Conservation (phyloP, 1,140 invertebrate species). For the Prorops nasuta region DNA sequence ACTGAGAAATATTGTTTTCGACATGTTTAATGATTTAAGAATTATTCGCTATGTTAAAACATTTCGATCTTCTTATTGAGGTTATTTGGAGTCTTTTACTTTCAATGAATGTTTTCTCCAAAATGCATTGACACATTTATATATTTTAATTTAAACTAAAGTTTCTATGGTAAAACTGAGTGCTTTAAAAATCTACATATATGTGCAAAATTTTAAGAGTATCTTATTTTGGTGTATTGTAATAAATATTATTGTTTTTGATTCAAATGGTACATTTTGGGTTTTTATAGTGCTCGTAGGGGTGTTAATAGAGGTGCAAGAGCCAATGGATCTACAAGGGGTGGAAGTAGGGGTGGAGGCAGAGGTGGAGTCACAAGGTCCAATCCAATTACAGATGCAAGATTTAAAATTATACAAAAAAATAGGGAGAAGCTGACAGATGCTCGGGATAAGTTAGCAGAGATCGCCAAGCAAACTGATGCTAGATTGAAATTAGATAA, state of each 20-base stretch:
- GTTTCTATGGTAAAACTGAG: no score
- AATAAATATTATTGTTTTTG: not conserved
- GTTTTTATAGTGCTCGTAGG: constrained; percentile 8
- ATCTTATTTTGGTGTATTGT: not conserved
- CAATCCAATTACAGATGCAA: constrained; percentile 60
- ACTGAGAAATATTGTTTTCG: constrained; percentile 6
- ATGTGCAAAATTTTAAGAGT: not conserved
- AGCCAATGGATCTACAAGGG: constrained; percentile 23
- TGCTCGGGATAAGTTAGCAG: constrained; percentile 68
- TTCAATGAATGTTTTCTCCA: not conserved
- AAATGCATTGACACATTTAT: not conserved
- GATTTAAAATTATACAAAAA: constrained; percentile 69
- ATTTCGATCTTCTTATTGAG: not conserved
- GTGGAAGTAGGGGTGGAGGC: constrained; percentile 15
- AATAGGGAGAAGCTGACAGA: constrained; percentile 66
- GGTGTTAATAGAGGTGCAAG: constrained; percentile 28
- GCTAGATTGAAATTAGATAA: constrained; percentile 63
- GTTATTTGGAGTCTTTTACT: not conserved
- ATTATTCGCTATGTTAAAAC: not conserved
- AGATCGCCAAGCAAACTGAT: constrained; percentile 67
- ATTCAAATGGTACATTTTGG: not conserved
- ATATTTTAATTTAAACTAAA: no score
- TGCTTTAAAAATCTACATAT: not conserved
- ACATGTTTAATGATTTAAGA: not conserved
- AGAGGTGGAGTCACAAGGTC: constrained; percentile 16